Evolutionary conservation across 2,888 invertebrate species (phyloP).

Genomic region (Hypomecis punctinalis): DNA sequence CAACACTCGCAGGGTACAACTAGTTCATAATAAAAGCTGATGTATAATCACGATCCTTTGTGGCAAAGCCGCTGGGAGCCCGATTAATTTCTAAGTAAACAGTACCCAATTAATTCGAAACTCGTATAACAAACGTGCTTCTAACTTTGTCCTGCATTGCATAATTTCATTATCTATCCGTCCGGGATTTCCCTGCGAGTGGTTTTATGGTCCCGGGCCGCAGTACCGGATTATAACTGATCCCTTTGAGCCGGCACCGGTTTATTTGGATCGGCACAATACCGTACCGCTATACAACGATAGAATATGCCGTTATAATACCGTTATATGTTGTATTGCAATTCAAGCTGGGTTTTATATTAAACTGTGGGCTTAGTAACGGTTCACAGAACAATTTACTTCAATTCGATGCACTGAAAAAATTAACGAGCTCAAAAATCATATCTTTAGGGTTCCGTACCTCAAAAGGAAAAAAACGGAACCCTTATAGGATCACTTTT

Average conservation of each 20-base stretch:
- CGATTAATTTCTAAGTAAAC: too few relatives aligned
- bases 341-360: conserved; percentile 6
- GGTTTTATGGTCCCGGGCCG: conserved; percentile 29
- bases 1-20: too few relatives aligned
- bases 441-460: too few relatives aligned
- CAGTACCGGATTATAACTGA: conserved; percentile 27
- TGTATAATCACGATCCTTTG: too few relatives aligned
- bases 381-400: background rate
- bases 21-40: too few relatives aligned
- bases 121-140: background rate
- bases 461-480: too few relatives aligned
- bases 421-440: too few relatives aligned
- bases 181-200: conserved; percentile 26
- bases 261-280: conserved; percentile 13
- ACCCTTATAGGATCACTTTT: too few relatives aligned
- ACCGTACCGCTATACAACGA: background rate
- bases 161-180: conserved; percentile 34
- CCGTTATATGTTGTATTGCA: conserved; percentile 4
- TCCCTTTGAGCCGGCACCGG: conserved; percentile 21
- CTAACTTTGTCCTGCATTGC: conserved; percentile 19
- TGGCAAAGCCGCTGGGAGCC: too few relatives aligned
- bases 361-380: background rate
- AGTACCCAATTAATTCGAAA: too few relatives aligned
- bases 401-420: background rate
- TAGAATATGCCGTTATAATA: background rate